Conservation (phyloP, 2,113 vertebrate species). For the Monopterus albus region DNA sequence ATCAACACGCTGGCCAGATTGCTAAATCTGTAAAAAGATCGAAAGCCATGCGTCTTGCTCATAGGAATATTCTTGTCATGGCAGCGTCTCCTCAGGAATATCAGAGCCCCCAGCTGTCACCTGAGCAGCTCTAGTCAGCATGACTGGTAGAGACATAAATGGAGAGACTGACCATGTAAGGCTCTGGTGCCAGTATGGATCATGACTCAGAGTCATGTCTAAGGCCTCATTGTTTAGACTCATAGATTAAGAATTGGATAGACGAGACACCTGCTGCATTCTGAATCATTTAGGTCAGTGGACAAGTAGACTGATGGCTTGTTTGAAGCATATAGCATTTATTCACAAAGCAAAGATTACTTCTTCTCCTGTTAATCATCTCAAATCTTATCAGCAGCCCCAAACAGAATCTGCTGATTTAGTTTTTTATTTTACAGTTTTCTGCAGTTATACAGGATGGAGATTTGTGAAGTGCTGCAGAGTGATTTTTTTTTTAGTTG, state of each 20-base stretch:
- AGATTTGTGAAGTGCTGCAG: too few species aligned
- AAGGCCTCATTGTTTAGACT: constrained; percentile 17
- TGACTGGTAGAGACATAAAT: constrained; percentile 23
- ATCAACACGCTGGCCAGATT: constrained; percentile 26
- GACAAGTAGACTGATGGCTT: too few species aligned
- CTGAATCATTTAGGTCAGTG: too few species aligned
- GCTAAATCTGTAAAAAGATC: constrained; percentile 39
- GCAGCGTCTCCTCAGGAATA: constrained; percentile 53
- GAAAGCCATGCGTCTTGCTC: constrained; percentile 33
- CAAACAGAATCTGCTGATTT: too few species aligned
- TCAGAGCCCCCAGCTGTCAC: constrained; percentile 34
- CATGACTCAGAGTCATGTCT: constrained; percentile 63
- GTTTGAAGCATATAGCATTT: too few species aligned
- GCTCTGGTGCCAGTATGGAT: constrained; percentile 37
- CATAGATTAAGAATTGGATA: constrained; percentile 29
- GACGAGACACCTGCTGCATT: constrained; percentile 32
- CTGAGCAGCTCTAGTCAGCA: constrained; percentile 36
- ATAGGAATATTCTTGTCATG: constrained; percentile 51
- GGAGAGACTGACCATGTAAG: constrained; percentile 45
- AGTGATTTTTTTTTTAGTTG: too few species aligned
- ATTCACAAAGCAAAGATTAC: too few species aligned
- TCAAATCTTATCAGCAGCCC: too few species aligned
- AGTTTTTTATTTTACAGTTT: too few species aligned
- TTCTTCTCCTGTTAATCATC: too few species aligned
- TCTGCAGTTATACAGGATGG: too few species aligned